Evolutionary conservation across 37 sponge, comb jelly and placozoan genomes (phyloP), one percentile per base, ranked within the genome.

Genomic region (Lycopodina hypogea): DNA sequence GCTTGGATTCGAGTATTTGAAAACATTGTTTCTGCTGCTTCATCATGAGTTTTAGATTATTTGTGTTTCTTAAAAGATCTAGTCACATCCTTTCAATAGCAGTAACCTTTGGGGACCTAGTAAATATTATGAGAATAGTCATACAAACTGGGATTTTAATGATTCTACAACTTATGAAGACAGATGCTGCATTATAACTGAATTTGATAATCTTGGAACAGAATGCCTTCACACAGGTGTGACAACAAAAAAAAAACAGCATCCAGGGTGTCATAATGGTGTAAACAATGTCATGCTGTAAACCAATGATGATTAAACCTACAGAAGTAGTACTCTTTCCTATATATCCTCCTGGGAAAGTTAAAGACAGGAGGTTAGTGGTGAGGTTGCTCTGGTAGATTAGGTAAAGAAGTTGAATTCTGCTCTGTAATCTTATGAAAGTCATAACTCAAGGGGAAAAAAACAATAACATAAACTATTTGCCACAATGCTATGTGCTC

Each of bases 1-100:
- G 71, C 19, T 84, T 90, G 48, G 76, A 78, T 52, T 75, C 78
- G 69, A 84, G 87, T 57, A 86, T n/a, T 53, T 28, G 51, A 81
- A 26, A 84, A 79, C 68, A 83, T 68, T 80, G 76, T 83, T 74
- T 93, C 75, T 71, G 90, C 84, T 60, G 90, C 90, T 69, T 86
- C 84, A 64, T 0, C 35, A 74, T 93, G 87, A 55, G 68, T 38
- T 75, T 79, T 83, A 33, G 83, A 89, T 66, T 85, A 67, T 26
- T 57, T 59, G 72, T 93, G 94, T 55, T 83, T 93, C 60, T 89
- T 77, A 90, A 93, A 85, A 30, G 32, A n/a, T 11, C 23, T 69
- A 23, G 87, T 93, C 24, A 87, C 87, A 83, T 93, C 82, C 67
- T 89, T 78, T 73, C 79, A 86, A 59, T 78, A 63, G 63, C 55